phyloP scores from a whole-genome alignment of 2,888 invertebrate species.

The Hemicrepidius hirtus region DNA sequence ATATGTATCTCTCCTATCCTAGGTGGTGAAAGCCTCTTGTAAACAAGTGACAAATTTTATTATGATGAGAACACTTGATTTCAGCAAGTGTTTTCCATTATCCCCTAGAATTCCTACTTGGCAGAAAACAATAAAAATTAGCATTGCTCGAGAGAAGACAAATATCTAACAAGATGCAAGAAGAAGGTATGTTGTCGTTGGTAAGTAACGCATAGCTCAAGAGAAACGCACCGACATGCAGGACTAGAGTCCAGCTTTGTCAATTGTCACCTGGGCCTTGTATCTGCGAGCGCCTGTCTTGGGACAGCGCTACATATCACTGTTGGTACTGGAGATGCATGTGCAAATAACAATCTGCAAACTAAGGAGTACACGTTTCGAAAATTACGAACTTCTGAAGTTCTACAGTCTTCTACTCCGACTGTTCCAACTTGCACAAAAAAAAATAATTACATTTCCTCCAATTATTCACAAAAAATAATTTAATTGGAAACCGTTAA shows the following conservation, averaged over 20 bases:
- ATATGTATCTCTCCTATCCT: not conserved
- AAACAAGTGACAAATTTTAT: constrained; percentile 34
- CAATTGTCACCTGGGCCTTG: constrained; percentile 70
- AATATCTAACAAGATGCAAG: constrained; percentile 70
- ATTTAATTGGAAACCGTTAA: too few species aligned
- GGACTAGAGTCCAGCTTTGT: constrained; percentile 70
- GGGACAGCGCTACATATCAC: constrained; percentile 68
- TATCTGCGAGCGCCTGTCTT: constrained; percentile 64
- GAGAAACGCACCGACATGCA: constrained; percentile 68
- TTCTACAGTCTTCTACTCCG: not conserved
- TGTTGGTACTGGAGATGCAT: constrained; percentile 55
- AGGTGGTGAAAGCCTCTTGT: not conserved
- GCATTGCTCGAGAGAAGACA: constrained; percentile 65
- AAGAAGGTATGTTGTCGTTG: constrained; percentile 68
- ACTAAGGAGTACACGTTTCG: constrained; percentile 49
- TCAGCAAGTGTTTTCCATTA: constrained; percentile 66
- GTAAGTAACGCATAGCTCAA: constrained; percentile 70
- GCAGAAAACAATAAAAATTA: constrained; percentile 63
- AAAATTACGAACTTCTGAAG: constrained; percentile 54
- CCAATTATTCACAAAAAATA: too few species aligned
- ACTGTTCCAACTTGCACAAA: too few species aligned
- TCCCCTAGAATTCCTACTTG: constrained; percentile 66
- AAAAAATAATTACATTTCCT: too few species aligned
- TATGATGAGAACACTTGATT: constrained; percentile 31
- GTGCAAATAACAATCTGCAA: constrained; percentile 50